A percentile compares a stretch with the other conserved stretches of the same genome.
Conservation (phyloP, 2,113 vertebrate species). For the Acrocephalus arundinaceus region DNA sequence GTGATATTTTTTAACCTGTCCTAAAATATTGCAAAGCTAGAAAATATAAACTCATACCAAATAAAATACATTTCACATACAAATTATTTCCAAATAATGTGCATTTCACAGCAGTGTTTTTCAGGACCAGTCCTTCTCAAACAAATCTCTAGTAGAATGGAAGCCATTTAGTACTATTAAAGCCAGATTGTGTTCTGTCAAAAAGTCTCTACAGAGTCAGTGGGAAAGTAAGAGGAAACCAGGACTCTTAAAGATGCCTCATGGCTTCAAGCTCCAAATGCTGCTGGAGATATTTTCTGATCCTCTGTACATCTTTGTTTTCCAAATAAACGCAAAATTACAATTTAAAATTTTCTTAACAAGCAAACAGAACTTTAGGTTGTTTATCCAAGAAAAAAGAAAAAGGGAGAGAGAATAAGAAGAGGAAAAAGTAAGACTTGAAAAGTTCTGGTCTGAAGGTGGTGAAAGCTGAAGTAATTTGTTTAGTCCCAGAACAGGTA, state of each 20-base stretch:
- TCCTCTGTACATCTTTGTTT: not conserved
- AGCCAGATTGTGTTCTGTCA: not conserved
- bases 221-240: not conserved
- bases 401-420: not conserved
- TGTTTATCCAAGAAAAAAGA: not conserved
- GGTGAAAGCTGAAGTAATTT: constrained; percentile 55
- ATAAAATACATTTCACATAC: not conserved
- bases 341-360: not conserved
- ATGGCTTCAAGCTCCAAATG: not conserved
- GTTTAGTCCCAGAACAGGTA: constrained; percentile 42
- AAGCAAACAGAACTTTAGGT: not conserved
- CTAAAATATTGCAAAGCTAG: not conserved
- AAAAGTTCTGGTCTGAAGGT: not conserved
- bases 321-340: not conserved
- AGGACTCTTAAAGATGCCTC: not conserved
- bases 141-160: not conserved
- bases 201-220: not conserved
- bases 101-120: not conserved
- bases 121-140: not conserved
- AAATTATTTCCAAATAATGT: not conserved
- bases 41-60: not conserved
- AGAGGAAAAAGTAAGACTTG: not conserved
- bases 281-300: not conserved
- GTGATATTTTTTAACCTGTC: not conserved
- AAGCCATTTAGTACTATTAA: not conserved